phyloP scores from a whole-genome alignment of 2,888 invertebrate species.

The Diaprepes abbreviatus region DNA sequence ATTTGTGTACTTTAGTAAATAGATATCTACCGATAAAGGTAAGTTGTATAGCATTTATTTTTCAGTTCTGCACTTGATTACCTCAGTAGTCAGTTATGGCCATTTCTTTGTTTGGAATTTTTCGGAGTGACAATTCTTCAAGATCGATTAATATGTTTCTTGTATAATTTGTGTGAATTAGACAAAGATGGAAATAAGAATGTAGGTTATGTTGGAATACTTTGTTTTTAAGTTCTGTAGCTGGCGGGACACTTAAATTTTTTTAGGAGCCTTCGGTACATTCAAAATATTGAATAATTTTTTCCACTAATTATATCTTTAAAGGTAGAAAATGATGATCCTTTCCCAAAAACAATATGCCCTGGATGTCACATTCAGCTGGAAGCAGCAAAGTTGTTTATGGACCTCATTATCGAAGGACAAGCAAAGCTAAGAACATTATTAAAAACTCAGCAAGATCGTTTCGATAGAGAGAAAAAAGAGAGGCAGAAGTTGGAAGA shows the following conservation, averaged over 20 bases:
- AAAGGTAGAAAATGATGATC: conserved; percentile 79
- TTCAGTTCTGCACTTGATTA: conserved; percentile 61
- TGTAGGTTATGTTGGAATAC: too few species aligned
- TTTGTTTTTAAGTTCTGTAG: too few species aligned
- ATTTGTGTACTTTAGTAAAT: conserved; percentile 78
- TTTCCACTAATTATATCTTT: conserved; percentile 51
- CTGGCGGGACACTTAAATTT: conserved; percentile 57
- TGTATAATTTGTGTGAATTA: not conserved
- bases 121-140: not conserved
- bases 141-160: not conserved
- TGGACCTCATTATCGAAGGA: conserved; percentile 79
- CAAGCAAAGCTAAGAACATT: conserved; percentile 73
- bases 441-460: conserved; percentile 68
- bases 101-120: conserved; percentile 37
- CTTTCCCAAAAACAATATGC: conserved; percentile 80
- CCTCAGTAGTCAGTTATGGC: conserved; percentile 47
- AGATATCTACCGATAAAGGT: conserved; percentile 83
- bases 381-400: conserved; percentile 81
- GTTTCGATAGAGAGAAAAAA: conserved; percentile 64
- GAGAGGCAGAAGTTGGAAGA: conserved; percentile 62
- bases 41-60: conserved; percentile 55
- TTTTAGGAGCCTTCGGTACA: not conserved
- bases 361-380: conserved; percentile 83
- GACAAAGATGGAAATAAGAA: not conserved
- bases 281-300: too few species aligned